Conservation (phyloP, 2,113 vertebrate genomes). For the Laticauda laticaudata region DNA sequence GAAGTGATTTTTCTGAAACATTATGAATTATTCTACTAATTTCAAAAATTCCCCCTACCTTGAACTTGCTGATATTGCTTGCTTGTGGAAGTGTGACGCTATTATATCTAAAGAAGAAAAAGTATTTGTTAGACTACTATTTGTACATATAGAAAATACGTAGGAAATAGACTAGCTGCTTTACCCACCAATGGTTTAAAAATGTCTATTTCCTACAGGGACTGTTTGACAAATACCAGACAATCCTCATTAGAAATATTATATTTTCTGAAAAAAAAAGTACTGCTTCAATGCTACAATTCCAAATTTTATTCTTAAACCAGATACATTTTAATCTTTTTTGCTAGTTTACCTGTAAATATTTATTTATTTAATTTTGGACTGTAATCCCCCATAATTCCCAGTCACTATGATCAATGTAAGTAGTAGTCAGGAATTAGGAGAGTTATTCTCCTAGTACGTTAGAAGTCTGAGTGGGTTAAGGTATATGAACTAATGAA, state of each 20-base stretch:
- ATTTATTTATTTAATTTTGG: not conserved
- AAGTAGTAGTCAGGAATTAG: not conserved
- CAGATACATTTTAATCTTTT: not conserved
- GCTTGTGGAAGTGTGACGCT: not conserved
- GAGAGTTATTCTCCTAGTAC: not conserved
- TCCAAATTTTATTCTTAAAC: not conserved
- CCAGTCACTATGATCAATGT: not conserved
- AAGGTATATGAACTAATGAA: not conserved
- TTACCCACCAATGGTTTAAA: not conserved
- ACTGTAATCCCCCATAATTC: not conserved
- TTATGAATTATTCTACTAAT: not conserved
- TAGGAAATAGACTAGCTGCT: not conserved
- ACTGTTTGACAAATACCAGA: not conserved
- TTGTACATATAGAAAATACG: not conserved
- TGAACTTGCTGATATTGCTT: too few species aligned
- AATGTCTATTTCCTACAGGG: not conserved
- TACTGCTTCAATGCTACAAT: not conserved
- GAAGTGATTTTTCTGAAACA: not conserved
- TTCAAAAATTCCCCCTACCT: not conserved
- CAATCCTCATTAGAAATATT: not conserved
- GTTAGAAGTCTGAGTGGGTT: not conserved
- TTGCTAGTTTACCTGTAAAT: constrained; percentile 1
- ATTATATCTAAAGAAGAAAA: not conserved
- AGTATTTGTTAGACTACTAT: not conserved
- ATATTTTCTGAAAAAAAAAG: not conserved